These are phyloP conservation scores for Lysandra coridon DNA, from an alignment of 2,888 invertebrate species.

Conservation along the genomic window DNA sequence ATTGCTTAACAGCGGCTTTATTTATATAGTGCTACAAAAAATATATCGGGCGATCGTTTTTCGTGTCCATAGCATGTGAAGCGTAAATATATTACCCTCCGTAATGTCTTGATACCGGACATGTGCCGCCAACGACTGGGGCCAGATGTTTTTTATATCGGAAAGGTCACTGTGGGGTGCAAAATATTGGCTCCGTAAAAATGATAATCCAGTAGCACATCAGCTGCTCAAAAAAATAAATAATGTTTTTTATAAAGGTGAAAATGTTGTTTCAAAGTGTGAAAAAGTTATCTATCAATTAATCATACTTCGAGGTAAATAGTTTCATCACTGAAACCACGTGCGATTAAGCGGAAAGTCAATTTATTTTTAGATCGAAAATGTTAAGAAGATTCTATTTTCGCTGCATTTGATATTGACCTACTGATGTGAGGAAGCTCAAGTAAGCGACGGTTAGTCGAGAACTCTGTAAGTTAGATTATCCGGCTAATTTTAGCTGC, in stretches of 20 bases:
- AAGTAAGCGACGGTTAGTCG: background rate
- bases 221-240: background rate
- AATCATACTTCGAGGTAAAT: background rate
- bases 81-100: slow-evolving; percentile 69
- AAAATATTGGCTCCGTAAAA: slow-evolving; percentile 24
- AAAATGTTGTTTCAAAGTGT: background rate
- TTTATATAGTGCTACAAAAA: background rate
- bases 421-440: background rate
- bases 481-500: background rate
- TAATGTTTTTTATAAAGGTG: background rate
- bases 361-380: background rate
- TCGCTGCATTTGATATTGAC: background rate
- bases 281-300: background rate
- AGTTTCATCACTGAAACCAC: background rate
- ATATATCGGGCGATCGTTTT: slow-evolving; percentile 54
- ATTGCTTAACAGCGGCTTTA: background rate
- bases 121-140: slow-evolving; percentile 60
- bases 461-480: slow-evolving; percentile 3
- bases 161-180: slow-evolving; percentile 16
- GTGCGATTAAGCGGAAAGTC: background rate
- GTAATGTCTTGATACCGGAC: slow-evolving; percentile 74
- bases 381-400: slow-evolving; percentile 16
- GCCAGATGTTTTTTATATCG: slow-evolving; percentile 66
- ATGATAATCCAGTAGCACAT: background rate
- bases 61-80: slow-evolving; percentile 56